phyloP scores from a whole-genome alignment of 2,113 vertebrate genomes.

The Eubucco bourcierii region DNA sequence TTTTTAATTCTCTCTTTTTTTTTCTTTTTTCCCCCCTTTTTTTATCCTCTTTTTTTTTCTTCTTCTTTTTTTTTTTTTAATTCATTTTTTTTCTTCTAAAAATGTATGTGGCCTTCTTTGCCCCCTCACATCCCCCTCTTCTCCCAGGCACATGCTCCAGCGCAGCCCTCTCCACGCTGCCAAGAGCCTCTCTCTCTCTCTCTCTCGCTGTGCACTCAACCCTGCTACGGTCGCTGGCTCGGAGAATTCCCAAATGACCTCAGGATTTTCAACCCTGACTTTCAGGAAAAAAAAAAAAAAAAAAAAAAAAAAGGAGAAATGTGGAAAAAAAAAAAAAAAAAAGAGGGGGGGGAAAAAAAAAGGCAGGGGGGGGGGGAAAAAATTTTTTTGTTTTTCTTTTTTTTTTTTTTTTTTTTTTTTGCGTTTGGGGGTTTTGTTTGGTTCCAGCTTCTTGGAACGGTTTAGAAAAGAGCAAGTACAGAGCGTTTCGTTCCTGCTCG shows the following conservation, averaged over 20 bases:
- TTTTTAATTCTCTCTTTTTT: no score
- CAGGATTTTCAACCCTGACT: background rate
- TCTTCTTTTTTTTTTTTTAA: no score
- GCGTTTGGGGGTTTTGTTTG: background rate
- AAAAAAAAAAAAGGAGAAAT: background rate
- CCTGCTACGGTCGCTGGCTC: background rate
- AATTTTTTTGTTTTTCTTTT: background rate
- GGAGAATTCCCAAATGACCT: conserved; percentile 13
- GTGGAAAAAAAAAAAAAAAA: background rate
- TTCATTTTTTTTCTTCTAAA: background rate
- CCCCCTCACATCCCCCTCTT: background rate
- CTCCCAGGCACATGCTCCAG: conserved; percentile 5
- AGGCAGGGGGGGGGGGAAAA: background rate
- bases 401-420: background rate
- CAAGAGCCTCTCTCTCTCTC: background rate
- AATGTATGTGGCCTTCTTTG: conserved; percentile 43
- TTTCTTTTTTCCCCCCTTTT: no score
- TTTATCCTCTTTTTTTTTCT: no score
- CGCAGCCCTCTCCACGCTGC: background rate
- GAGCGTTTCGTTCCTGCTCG: conserved; percentile 7
- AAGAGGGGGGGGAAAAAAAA: background rate
- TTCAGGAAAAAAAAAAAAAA: background rate
- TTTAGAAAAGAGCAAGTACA: background rate
- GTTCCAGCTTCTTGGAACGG: conserved; percentile 12
- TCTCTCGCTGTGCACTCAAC: background rate